Base-by-base conservation (phyloP, 2,888 invertebrate genomes). In the Sarcophaga rosellei region DNA sequence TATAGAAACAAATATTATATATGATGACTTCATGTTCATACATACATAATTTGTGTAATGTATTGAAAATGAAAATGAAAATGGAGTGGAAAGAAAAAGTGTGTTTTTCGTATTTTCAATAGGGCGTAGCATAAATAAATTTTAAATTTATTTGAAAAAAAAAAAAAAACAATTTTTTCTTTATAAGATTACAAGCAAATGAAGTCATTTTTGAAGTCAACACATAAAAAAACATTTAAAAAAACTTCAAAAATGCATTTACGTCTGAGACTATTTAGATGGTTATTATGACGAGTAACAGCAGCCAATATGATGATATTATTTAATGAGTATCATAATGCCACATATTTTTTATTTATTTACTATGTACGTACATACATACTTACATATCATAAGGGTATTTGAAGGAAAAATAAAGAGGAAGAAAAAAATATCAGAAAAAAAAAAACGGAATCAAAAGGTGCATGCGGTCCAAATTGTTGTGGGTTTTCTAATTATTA, bases 401-500 rank as follows among this genome's bases (percentile, higher is more conserved):
- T 35, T 35, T 35, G 35, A n/a, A n/a, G n/a, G n/a, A n/a, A n/a
- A n/a, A n/a, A n/a, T n/a, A n/a, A n/a, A n/a, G n/a, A n/a, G n/a
- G n/a, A n/a, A n/a, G n/a, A n/a, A 35, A 35, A 35, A 35, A 35
- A 35, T 17, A 53, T 53, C 4, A 53, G 17, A 15, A 35, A 1
- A 35, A 35, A 25, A 25, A 3, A 35, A 12, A 47, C 12, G 47
- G 15, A 65, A 23, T 35, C 8, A 73, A 73, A 61, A 74, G 61
- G 47, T 69, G 74, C 53, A 35, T 65, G 83, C 53, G n/a, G 74
- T 84, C 74, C 45, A 74, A 74, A 53, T 47, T 68, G 35, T 35
- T 47, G 21, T 69, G 15, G n/a, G 23, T 61, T 80, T 79, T 80
- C 79, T 80, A 84, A 70, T 84, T 79, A 75, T 15, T 70, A 79